phyloP scores from a whole-genome alignment of 2,888 invertebrate genomes.

The Apantesis nais region DNA sequence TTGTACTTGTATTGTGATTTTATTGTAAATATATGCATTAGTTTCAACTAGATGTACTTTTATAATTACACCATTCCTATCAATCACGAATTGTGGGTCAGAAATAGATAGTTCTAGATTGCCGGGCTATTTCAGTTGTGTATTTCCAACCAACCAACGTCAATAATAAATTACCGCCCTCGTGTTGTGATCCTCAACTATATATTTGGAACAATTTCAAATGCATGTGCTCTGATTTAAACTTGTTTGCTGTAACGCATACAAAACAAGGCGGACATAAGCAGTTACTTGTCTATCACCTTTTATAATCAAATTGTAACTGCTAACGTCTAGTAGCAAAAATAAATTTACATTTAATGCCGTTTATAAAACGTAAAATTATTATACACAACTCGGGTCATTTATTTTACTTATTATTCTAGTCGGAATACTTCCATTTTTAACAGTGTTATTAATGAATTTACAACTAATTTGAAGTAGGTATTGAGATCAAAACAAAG shows the following conservation, averaged over 20 bases:
- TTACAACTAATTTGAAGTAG: background rate
- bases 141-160: background rate
- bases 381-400: background rate
- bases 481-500: background rate
- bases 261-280: background rate
- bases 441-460: background rate
- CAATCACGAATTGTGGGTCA: background rate
- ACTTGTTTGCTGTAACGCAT: background rate
- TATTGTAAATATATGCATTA: background rate
- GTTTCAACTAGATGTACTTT: no score
- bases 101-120: background rate
- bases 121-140: background rate
- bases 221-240: background rate
- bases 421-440: background rate
- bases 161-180: background rate
- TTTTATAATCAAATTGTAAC: background rate
- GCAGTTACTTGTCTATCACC: background rate
- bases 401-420: background rate
- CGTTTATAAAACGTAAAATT: background rate
- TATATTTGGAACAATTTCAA: background rate
- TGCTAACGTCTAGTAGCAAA: no score
- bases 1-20: no score
- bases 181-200: background rate
- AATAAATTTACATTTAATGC: no score
- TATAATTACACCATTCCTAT: background rate